Conservation (phyloP, 2,888 invertebrate species). For the Plemyria rubiginata region DNA sequence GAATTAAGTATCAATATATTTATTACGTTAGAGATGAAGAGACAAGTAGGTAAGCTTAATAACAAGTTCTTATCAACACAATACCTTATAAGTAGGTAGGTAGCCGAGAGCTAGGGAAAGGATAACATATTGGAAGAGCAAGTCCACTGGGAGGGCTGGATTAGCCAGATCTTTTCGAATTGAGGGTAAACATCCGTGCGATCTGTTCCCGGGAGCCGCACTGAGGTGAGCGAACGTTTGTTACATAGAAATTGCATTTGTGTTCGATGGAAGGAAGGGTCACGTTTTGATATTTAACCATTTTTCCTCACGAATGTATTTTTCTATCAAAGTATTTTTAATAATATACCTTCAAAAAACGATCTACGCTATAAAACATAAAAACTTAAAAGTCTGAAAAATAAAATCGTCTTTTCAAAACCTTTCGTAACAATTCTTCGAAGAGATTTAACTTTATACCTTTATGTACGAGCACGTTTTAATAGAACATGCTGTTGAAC, state of each 20-base stretch:
- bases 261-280: constrained; percentile 36
- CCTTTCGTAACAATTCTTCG: too few relatives aligned
- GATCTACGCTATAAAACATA: too few relatives aligned
- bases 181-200: constrained; percentile 74
- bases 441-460: too few relatives aligned
- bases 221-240: constrained; percentile 66
- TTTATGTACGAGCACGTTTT: too few relatives aligned
- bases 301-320: background rate
- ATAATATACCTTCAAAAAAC: too few relatives aligned
- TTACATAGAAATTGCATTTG: constrained; percentile 61
- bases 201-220: constrained; percentile 56
- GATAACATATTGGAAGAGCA: constrained; percentile 61
- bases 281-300: constrained; percentile 23
- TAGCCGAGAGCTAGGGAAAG: constrained; percentile 48
- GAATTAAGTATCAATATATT: too few relatives aligned
- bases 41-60: constrained; percentile 5
- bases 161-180: constrained; percentile 76
- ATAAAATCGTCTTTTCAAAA: too few relatives aligned
- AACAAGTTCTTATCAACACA: constrained; percentile 22
- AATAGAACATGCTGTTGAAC: too few relatives aligned
- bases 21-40: constrained; percentile 1
- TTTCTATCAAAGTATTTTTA: too few relatives aligned
- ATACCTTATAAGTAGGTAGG: constrained; percentile 36
- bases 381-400: too few relatives aligned
- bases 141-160: constrained; percentile 63